Percentiles rank a stretch among this genome's conserved stretches.
phyloP scores from a whole-genome alignment of 2,113 vertebrate genomes.

The Heterocephalus glaber region DNA sequence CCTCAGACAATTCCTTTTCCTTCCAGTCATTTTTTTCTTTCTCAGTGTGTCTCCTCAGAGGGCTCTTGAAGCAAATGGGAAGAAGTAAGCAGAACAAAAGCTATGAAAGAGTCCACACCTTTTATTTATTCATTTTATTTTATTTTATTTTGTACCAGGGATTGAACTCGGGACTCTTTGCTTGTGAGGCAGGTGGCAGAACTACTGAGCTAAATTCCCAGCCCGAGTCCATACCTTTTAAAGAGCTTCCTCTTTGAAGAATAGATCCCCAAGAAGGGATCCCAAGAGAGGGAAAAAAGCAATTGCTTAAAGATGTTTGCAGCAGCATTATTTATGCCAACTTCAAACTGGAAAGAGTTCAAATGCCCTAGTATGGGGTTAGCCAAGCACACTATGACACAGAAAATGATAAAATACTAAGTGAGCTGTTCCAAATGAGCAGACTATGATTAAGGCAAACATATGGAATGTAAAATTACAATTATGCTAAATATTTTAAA shows the following conservation, averaged over 20 bases:
- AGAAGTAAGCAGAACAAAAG: not conserved
- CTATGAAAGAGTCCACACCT: not conserved
- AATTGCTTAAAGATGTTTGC: not conserved
- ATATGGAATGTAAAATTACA: not conserved
- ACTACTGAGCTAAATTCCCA: too few species aligned
- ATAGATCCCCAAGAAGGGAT: not conserved
- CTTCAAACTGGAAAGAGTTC: not conserved
- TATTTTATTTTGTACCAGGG: too few species aligned
- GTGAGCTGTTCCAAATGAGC: not conserved
- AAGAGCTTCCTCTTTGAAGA: not conserved
- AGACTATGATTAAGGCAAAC: not conserved
- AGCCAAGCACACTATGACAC: not conserved
- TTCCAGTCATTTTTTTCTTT: not conserved
- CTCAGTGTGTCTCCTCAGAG: not conserved
- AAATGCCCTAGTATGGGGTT: not conserved
- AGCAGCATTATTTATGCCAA: conserved; percentile 26
- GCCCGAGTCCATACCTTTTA: not conserved
- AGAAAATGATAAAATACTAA: conserved; percentile 8
- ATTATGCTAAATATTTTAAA: not conserved
- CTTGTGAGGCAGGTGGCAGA: too few species aligned
- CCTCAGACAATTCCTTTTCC: conserved; percentile 10
- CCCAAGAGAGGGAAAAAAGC: not conserved
- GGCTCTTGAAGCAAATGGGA: not conserved
- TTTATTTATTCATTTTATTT: too few species aligned
- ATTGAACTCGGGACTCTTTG: too few species aligned